phyloP scores from a whole-genome alignment of 2,888 invertebrate genomes.

The Tenthredo mesomela region DNA sequence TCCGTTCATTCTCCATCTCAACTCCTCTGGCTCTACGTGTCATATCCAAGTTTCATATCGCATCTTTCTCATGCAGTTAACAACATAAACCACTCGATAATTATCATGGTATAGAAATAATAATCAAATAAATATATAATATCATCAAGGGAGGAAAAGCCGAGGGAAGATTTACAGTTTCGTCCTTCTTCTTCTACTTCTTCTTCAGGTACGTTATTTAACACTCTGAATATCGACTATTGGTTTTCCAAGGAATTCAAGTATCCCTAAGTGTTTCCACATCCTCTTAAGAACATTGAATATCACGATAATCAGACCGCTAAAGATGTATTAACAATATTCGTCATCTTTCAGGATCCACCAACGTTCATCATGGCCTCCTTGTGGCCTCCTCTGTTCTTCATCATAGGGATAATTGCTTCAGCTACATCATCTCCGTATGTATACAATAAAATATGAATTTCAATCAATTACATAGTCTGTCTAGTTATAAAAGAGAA shows the following conservation, averaged over 20 bases:
- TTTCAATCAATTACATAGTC: slow-evolving; percentile 68
- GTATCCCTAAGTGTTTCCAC: neutral
- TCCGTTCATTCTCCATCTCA: neutral
- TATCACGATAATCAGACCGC: neutral
- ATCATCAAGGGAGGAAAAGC: neutral
- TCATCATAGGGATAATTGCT: slow-evolving; percentile 56
- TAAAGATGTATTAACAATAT: neutral
- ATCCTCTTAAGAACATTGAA: neutral
- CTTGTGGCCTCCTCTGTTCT: slow-evolving; percentile 55
- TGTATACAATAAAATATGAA: slow-evolving; percentile 74
- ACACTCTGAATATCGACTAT: neutral
- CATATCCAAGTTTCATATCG: neutral
- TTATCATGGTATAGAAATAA: neutral
- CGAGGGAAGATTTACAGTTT: neutral
- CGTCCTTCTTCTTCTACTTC: neutral
- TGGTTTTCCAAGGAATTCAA: neutral
- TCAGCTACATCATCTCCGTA: slow-evolving; percentile 58
- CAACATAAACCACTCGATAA: neutral
- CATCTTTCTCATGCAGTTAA: neutral
- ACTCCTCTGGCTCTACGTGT: neutral
- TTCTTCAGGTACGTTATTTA: neutral
- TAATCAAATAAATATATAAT: neutral
- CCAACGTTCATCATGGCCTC: slow-evolving; percentile 58
- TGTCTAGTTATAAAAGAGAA: neutral
- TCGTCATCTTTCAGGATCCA: neutral